Evolutionary conservation across 64 coral and sea anemone genomes (phyloP), one percentile per base, ranked within the genome.

Genomic region (Cladopsammia gracilis): DNA sequence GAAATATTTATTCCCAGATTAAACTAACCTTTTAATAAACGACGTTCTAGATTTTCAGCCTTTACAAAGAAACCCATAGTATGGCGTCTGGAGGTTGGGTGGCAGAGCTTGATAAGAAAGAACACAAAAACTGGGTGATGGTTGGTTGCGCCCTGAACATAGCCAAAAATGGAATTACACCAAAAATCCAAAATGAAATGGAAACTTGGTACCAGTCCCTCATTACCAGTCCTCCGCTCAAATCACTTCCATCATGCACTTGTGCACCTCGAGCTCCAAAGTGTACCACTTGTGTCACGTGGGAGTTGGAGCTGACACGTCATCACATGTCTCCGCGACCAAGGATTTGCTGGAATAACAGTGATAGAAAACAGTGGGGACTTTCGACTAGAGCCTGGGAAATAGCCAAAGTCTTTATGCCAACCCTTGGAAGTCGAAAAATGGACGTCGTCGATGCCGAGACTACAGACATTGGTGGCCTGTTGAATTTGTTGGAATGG

Each of bases 381-480:
- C 7, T 23, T 54, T 46, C 23, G 44, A 48, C 54, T 46, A 65
- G 58, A 4, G 62, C 85, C 10, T 93, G 92, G 92, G 85, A 93
- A 18, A 66, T 88, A n/a, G 91, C 91, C 48, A 93, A 93, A 79
- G 6, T 87, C 6, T 93, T 87, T 23, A 93, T 93, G 91, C 22
- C 90, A 46, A n/a, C 49, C 11, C 92, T 93, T 66, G 70, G 70
- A 47, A 73, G 25, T 1, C 70, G 70, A 15, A 46, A 47, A 46
- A 45, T 5, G 26, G 25, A 44, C 2, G 42, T 73, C 0, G 0
- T 56, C 53, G 53, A 56, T 12, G 53, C 53, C 1, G 53, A 56
- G 2, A 6, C 7, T 0, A 73, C 70, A 47, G 70, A 73, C 34
- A 15, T 73, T 4, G 34, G 70, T 16, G 70, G 70, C 0, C 70